Base-by-base conservation (phyloP, 1,140 invertebrate species). In the Eriocheir sinensis region DNA sequence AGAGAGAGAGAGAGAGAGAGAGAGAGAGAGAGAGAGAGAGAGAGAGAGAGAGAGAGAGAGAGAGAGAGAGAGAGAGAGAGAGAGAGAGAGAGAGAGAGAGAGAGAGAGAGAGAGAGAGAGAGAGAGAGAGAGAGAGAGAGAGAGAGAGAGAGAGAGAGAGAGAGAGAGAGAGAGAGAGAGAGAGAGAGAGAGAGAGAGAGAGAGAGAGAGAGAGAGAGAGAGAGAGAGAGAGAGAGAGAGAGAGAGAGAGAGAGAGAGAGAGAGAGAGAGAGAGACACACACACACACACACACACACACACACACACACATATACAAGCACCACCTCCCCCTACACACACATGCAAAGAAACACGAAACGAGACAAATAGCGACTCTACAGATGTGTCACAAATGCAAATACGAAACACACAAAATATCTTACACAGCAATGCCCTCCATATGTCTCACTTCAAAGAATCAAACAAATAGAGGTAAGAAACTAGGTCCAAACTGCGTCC, bases 221-320 rank as follows among this genome's bases (percentile, higher is more conserved):
- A 41, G 21, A 27, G 34, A n/a, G 15, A 89, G 34, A n/a, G n/a
- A 15, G 86, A 41, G 34, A n/a, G 15, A 36, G 86, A 36, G 86
- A 0, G 12, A 3, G 86, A 2, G 86, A 34, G 86, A 36, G 86
- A 2, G 86, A 36, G 34, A 36, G 86, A 89, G 34, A 89, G 86
- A 89, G 83, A 85, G 83, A 85, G 15, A 85, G 83, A 85, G 15
- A 85, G 83, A 85, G 15, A 85, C 17, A 85, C 15, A 85, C 17
- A 85, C 17, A 85, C 17, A 85, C 17, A 85, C 17, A 85, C 17
- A 85, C 17, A 85, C 15, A 85, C 17, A 85, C 17, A 85, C 17
- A 85, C n/a, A n/a, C n/a, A n/a, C n/a, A n/a, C n/a, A n/a, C n/a
- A n/a, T n/a, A n/a, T n/a, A n/a, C n/a, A n/a, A n/a, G n/a, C n/a